Evolutionary conservation across 2,113 vertebrate genomes (phyloP).

Genomic region (Protobothrops mucrosquamatus): DNA sequence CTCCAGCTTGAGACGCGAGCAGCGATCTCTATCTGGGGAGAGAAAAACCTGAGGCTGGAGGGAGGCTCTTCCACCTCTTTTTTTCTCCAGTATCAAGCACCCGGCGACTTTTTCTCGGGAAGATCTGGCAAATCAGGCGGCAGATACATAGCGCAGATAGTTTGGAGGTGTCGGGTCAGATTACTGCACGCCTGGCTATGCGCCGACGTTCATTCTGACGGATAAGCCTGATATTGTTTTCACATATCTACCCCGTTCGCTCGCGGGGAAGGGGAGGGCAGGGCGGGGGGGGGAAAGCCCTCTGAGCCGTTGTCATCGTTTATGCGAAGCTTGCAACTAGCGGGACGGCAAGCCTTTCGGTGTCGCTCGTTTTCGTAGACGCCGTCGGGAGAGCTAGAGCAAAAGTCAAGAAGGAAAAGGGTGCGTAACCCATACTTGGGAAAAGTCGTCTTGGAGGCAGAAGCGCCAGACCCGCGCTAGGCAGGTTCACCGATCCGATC

Average conservation of each 20-base stretch:
- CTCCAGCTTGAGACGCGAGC: constrained; percentile 57
- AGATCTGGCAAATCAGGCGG: constrained; percentile 95
- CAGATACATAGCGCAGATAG: constrained; percentile 98
- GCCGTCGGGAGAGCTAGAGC: constrained; percentile 43
- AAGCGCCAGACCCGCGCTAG: not conserved
- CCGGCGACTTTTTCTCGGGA: constrained; percentile 83
- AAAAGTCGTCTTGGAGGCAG: not conserved
- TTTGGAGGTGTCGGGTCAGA: constrained; percentile 97
- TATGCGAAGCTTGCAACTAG: constrained; percentile 80
- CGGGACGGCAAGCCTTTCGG: constrained; percentile 81
- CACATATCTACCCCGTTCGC: constrained; percentile 82
- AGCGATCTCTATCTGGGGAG: constrained; percentile 16
- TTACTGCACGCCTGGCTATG: constrained; percentile 94
- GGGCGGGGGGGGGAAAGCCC: constrained; percentile 63
- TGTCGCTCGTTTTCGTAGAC: constrained; percentile 81
- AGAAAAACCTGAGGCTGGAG: not conserved
- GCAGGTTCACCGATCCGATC: not conserved
- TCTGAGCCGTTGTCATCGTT: constrained; percentile 84
- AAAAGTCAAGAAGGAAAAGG: not conserved
- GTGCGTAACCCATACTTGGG: not conserved
- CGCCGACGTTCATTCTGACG: constrained; percentile 94
- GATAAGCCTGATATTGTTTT: constrained; percentile 98
- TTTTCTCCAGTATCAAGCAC: constrained; percentile 90
- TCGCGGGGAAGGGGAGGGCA: constrained; percentile 27
- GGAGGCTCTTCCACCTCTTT: constrained; percentile 45